Conservation (phyloP, 2,888 invertebrate species). For the Drosophila setosimentum region DNA sequence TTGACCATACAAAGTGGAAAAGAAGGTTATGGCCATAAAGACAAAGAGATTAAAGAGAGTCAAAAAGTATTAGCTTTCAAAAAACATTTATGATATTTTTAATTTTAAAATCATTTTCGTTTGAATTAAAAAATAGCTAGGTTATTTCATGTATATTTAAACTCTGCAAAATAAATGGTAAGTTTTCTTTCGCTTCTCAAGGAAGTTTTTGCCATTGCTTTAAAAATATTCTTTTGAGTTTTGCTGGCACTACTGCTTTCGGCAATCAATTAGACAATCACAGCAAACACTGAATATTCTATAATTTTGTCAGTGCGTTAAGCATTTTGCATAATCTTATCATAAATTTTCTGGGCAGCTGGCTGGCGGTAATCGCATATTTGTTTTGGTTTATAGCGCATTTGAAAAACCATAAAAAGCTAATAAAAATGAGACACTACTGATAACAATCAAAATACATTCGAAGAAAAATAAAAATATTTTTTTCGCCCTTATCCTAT, state of each 20-base stretch:
- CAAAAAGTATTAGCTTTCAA: background rate
- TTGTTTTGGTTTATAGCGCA: conserved; percentile 13
- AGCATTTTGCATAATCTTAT: conserved; percentile 41
- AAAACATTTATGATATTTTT: background rate
- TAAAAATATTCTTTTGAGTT: background rate
- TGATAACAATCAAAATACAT: background rate
- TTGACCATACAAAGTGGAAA: too few species aligned
- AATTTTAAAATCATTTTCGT: background rate
- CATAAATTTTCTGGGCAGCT: conserved; percentile 16
- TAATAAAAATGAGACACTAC: background rate
- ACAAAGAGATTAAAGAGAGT: background rate
- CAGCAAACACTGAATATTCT: background rate
- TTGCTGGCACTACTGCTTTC: background rate
- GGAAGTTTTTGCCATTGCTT: too few species aligned
- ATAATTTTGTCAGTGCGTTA: background rate
- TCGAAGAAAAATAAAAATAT: background rate
- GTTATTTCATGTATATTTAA: background rate
- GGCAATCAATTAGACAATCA: conserved; percentile 2
- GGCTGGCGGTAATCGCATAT: conserved; percentile 2
- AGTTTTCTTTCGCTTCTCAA: background rate
- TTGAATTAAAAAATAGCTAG: background rate
- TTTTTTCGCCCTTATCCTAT: background rate
- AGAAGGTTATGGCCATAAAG: background rate
- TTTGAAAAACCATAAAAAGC: background rate
- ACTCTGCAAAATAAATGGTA: background rate